Percentiles rank a stretch among this genome's conserved stretches.
These are phyloP conservation scores for Vesta saturnalis DNA, from an alignment of 2,888 invertebrate species.

Conservation along the genomic window DNA sequence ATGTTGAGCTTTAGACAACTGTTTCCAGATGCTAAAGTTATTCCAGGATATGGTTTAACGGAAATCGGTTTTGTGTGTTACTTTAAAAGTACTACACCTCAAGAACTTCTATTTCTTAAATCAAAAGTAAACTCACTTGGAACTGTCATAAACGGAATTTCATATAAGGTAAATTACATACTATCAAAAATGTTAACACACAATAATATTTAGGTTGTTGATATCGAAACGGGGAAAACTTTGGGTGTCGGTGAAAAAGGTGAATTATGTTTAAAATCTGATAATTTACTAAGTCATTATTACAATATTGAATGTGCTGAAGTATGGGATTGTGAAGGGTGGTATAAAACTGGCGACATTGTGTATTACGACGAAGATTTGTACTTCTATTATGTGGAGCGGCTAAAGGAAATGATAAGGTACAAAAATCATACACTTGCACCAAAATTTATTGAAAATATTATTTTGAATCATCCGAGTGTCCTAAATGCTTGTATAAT, in stretches of 20 bases:
- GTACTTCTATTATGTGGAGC: constrained; percentile 63
- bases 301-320: constrained; percentile 62
- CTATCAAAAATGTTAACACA: neutral
- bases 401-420: constrained; percentile 66
- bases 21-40: constrained; percentile 54
- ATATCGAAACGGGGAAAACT: constrained; percentile 61
- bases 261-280: constrained; percentile 64
- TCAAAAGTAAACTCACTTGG: constrained; percentile 1
- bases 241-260: constrained; percentile 63
- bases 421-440: constrained; percentile 64
- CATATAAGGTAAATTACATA: constrained; percentile 49
- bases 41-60: constrained; percentile 54
- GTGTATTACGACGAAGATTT: constrained; percentile 64
- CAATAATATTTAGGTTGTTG: constrained; percentile 60
- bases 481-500: constrained; percentile 51
- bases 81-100: neutral
- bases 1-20: constrained; percentile 50
- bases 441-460: constrained; percentile 53
- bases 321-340: constrained; percentile 61
- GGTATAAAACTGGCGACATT: constrained; percentile 66
- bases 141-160: constrained; percentile 46
- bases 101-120: neutral
- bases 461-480: constrained; percentile 53
- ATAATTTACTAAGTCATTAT: constrained; percentile 60
- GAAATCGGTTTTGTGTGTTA: constrained; percentile 44